Evolutionary conservation across 2,113 vertebrate species (phyloP).

Genomic region (Cyphomyrus plagiostoma): DNA sequence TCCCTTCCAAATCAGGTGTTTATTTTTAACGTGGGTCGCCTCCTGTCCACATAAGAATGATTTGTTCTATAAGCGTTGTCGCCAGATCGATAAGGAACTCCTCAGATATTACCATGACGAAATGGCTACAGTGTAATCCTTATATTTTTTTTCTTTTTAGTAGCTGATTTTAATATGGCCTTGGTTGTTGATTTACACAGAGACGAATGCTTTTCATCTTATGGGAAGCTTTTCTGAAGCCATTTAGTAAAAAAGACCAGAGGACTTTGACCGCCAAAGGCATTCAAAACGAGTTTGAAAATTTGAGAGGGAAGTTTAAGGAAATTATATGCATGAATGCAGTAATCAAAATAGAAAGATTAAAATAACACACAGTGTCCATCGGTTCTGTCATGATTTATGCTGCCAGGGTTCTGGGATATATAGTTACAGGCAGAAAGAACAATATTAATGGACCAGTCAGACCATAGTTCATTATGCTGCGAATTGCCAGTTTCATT

Average conservation of each 20-base stretch:
- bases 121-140: not conserved
- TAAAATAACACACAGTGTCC: not conserved
- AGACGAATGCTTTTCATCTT: not conserved
- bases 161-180: not conserved
- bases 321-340: not conserved
- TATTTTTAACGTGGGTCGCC: not conserved
- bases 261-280: not conserved
- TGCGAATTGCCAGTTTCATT: not conserved
- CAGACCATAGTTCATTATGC: not conserved
- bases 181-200: not conserved
- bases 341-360: constrained; percentile 15
- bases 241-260: not conserved
- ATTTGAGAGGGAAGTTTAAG: not conserved
- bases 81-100: not conserved
- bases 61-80: not conserved
- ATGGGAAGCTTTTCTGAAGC: not conserved
- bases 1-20: not conserved
- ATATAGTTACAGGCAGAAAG: constrained; percentile 3
- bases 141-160: not conserved
- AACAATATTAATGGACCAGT: constrained; percentile 8
- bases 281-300: not conserved
- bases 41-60: not conserved
- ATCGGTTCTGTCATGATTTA: constrained; percentile 3
- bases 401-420: not conserved
- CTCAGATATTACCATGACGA: not conserved